Evolutionary conservation across 2,888 invertebrate species (phyloP).

Genomic region (Netelia virgata): DNA sequence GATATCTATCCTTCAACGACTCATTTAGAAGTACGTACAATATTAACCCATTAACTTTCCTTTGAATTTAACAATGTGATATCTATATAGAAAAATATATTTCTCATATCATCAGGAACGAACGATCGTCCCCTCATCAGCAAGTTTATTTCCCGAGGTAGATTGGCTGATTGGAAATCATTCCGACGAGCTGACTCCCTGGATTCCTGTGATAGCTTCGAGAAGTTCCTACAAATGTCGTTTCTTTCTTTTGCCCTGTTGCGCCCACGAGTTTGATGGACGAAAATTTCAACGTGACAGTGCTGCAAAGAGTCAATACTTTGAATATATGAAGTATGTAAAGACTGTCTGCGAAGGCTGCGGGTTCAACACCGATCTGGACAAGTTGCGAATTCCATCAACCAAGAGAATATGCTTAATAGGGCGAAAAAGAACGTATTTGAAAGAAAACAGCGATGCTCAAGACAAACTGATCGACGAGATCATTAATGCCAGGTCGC

Average conservation of each 20-base stretch:
- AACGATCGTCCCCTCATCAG: conserved; percentile 89
- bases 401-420: conserved; percentile 95
- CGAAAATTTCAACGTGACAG: conserved; percentile 91
- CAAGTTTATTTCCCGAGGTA: conserved; percentile 89
- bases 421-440: conserved; percentile 86
- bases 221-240: conserved; percentile 90
- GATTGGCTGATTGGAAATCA: conserved; percentile 99
- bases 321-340: conserved; percentile 90
- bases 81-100: conserved; percentile 15
- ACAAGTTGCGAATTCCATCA: conserved; percentile 97
- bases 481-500: conserved; percentile 83
- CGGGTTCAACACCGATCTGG: conserved; percentile 91
- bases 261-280: conserved; percentile 96
- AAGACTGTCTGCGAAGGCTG: conserved; percentile 88
- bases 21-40: conserved; percentile 87
- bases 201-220: conserved; percentile 97
- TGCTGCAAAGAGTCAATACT: conserved; percentile 91
- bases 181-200: conserved; percentile 99
- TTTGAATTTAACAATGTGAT: neutral
- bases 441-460: conserved; percentile 80
- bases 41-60: conserved; percentile 9
- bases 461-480: conserved; percentile 85
- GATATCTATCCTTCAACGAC: conserved; percentile 89
- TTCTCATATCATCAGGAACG: conserved; percentile 86
- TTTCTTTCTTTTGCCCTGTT: conserved; percentile 97